phyloP scores from a whole-genome alignment of 2,888 invertebrate genomes.

The Cryptosula pallasiana region DNA sequence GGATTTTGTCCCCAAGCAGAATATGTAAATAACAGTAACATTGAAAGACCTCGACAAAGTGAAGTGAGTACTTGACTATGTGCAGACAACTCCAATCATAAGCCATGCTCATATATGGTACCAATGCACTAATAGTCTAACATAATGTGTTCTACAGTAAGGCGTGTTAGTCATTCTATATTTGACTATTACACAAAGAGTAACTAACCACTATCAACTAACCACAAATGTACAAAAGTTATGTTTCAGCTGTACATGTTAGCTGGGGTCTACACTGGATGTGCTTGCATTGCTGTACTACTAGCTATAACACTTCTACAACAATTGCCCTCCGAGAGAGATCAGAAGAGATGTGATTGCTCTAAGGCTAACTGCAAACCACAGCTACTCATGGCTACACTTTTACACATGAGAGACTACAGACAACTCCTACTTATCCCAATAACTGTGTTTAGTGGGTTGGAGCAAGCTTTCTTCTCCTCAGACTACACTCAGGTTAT shows the following conservation, averaged over 20 bases:
- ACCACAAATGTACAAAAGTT: too few species aligned
- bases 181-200: too few species aligned
- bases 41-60: not conserved
- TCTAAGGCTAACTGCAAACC: not conserved
- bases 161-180: too few species aligned
- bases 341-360: not conserved
- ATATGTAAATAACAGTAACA: not conserved
- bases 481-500: conserved; percentile 49
- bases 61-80: not conserved
- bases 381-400: conserved; percentile 39
- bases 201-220: too few species aligned
- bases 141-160: too few species aligned
- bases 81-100: too few species aligned
- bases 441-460: conserved; percentile 45
- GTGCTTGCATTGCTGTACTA: conserved; percentile 5
- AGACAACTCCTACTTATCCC: conserved; percentile 44
- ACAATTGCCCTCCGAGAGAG: conserved; percentile 11
- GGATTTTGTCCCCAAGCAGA: too few species aligned
- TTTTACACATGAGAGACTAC: conserved; percentile 43
- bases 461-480: too few species aligned
- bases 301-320: not conserved
- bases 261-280: conserved; percentile 18
- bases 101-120: too few species aligned
- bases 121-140: too few species aligned
- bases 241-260: conserved; percentile 53